Evolutionary conservation across 2,888 invertebrate species (phyloP).

Genomic region (Erebia palarica): DNA sequence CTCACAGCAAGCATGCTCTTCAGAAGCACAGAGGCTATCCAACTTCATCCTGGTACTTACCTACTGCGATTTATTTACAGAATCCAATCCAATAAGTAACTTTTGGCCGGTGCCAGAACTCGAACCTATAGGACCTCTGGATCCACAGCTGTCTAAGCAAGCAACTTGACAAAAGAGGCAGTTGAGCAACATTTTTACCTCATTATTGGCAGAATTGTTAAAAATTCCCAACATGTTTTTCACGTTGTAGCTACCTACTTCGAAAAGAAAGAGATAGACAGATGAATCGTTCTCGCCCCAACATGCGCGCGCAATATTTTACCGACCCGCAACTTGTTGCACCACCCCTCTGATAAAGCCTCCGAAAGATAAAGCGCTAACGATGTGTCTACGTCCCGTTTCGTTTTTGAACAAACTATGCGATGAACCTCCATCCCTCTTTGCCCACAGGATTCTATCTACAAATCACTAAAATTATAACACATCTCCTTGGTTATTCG

Average conservation of each 20-base stretch:
- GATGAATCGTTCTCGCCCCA: conserved; percentile 36
- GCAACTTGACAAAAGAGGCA: too few relatives aligned
- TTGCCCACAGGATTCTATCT: not conserved
- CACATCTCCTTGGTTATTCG: too few relatives aligned
- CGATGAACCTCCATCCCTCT: not conserved
- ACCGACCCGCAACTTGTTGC: conserved; percentile 54
- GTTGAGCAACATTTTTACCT: too few relatives aligned
- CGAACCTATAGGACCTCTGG: too few relatives aligned
- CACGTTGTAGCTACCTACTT: not conserved
- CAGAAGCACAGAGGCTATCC: too few relatives aligned
- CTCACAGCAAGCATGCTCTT: too few relatives aligned
- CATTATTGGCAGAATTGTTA: not conserved
- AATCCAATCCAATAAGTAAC: too few relatives aligned
- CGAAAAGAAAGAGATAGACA: conserved; percentile 37
- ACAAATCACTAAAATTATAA: too few relatives aligned
- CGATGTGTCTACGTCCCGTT: conserved; percentile 21
- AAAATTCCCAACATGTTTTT: conserved; percentile 8
- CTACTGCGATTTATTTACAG: too few relatives aligned
- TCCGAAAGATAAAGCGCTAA: not conserved
- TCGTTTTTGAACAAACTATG: not conserved
- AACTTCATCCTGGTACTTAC: too few relatives aligned
- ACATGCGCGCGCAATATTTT: conserved; percentile 55
- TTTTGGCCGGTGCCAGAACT: too few relatives aligned
- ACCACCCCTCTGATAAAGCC: not conserved
- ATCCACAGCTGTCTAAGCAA: too few relatives aligned